Conservation (phyloP, 1,140 invertebrate genomes). For the Trachymyrmex septentrionalis region DNA sequence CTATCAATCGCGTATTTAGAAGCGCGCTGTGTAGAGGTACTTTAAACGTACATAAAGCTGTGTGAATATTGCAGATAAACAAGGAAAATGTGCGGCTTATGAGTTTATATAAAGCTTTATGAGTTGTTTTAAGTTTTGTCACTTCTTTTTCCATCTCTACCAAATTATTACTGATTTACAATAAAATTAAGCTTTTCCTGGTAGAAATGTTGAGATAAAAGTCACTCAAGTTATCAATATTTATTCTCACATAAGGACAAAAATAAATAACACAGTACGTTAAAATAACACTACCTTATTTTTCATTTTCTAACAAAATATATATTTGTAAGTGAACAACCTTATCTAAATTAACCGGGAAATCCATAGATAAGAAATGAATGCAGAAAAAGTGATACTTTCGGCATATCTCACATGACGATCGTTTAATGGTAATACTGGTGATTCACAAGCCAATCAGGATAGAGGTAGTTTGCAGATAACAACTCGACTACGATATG, state of each 20-base stretch:
- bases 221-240: neutral
- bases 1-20: conserved; percentile 36
- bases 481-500: neutral
- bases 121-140: neutral
- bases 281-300: neutral
- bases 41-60: neutral
- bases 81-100: neutral
- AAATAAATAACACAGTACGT: neutral
- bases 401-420: neutral
- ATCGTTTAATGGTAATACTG: neutral
- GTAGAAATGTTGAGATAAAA: neutral
- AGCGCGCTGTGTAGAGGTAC: neutral
- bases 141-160: neutral
- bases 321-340: neutral
- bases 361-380: neutral
- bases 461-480: neutral
- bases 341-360: too few relatives aligned
- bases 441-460: neutral
- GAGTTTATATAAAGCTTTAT: neutral
- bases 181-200: neutral
- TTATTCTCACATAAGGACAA: neutral
- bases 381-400: neutral
- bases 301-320: conserved; percentile 3
- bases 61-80: conserved; percentile 5
- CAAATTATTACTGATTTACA: neutral